phyloP scores from a whole-genome alignment of 1,140 invertebrate genomes.

The Sarcophaga peregrina region DNA sequence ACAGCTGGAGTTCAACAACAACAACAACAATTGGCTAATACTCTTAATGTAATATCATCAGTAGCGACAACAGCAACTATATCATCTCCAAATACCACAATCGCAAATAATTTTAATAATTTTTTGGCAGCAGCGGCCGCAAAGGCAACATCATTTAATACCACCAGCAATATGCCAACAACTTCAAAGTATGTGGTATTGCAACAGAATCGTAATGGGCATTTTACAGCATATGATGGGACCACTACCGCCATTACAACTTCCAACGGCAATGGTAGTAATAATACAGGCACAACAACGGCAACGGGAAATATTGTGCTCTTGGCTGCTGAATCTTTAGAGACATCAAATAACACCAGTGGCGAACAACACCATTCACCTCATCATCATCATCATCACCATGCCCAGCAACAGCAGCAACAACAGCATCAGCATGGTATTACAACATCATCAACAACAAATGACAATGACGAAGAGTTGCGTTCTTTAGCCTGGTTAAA shows the following conservation, averaged over 20 bases:
- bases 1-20: constrained; percentile 33
- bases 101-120: constrained; percentile 19
- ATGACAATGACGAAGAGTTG: constrained; percentile 76
- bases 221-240: constrained; percentile 57
- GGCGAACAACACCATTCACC: background rate
- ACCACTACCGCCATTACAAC: constrained; percentile 44
- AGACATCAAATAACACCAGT: constrained; percentile 29
- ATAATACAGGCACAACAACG: constrained; percentile 19
- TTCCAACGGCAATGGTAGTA: constrained; percentile 30
- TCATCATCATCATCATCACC: background rate
- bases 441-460: constrained; percentile 50
- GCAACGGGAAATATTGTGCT: constrained; percentile 61
- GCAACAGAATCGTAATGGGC: constrained; percentile 56
- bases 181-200: constrained; percentile 62
- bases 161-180: constrained; percentile 46
- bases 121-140: background rate
- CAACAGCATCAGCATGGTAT: constrained; percentile 44
- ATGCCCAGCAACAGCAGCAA: background rate
- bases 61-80: constrained; percentile 35
- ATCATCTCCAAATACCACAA: constrained; percentile 24
- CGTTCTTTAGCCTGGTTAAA: constrained; percentile 91
- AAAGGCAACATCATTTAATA: constrained; percentile 41
- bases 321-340: constrained; percentile 59
- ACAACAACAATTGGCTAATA: constrained; percentile 45
- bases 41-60: constrained; percentile 46